Conservation (phyloP, 2,888 invertebrate genomes). For the Nysson spinosus region DNA sequence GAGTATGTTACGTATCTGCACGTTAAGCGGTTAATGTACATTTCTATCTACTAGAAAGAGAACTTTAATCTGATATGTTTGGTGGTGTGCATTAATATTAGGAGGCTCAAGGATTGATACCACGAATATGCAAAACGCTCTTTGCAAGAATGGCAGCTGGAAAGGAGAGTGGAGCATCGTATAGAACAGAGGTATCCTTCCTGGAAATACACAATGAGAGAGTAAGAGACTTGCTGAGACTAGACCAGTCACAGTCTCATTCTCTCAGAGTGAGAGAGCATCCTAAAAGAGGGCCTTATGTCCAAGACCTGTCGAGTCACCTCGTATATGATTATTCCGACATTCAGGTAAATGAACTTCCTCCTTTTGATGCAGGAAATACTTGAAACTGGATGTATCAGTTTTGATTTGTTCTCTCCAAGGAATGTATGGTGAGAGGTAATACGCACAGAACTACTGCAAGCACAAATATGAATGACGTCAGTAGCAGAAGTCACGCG, state of each 20-base stretch:
- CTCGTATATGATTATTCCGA: slow-evolving; percentile 91
- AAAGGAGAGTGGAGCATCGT: slow-evolving; percentile 89
- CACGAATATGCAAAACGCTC: slow-evolving; percentile 90
- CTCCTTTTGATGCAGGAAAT: too few species aligned
- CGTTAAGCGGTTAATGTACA: too few species aligned
- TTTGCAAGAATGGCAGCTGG: slow-evolving; percentile 90
- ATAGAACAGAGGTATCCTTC: slow-evolving; percentile 92
- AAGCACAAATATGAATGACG: slow-evolving; percentile 95
- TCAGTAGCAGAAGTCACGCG: slow-evolving; percentile 93
- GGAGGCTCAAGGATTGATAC: slow-evolving; percentile 90
- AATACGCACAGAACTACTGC: slow-evolving; percentile 91
- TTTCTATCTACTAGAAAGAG: too few species aligned
- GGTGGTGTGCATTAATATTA: slow-evolving; percentile 68
- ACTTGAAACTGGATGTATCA: background rate
- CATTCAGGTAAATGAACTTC: slow-evolving; percentile 82
- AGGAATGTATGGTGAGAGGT: slow-evolving; percentile 89
- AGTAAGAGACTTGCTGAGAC: slow-evolving; percentile 85
- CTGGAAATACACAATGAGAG: slow-evolving; percentile 92
- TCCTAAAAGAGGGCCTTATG: slow-evolving; percentile 89
- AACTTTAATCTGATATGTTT: too few species aligned
- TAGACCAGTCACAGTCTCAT: slow-evolving; percentile 81
- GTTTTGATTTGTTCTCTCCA: slow-evolving; percentile 36
- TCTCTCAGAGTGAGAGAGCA: slow-evolving; percentile 88
- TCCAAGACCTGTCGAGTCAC: slow-evolving; percentile 91
- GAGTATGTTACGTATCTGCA: too few species aligned